Evolutionary conservation across 2,888 invertebrate species (phyloP).

Genomic region (Ptychoptera contaminata): DNA sequence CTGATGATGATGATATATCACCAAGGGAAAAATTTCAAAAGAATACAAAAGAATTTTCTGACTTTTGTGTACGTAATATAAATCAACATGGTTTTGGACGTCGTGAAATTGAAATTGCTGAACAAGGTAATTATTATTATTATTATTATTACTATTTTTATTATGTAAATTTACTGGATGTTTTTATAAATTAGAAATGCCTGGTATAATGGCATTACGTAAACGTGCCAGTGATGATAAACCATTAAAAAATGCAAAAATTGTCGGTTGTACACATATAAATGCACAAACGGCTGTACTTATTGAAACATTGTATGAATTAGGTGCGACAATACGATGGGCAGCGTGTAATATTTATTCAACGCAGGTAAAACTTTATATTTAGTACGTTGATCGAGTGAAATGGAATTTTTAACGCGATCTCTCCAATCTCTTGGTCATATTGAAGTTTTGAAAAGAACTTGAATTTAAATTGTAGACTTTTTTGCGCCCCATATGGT

Average conservation of each 20-base stretch:
- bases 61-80: slow-evolving; percentile 90
- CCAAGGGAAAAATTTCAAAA: slow-evolving; percentile 87
- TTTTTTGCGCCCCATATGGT: too few species aligned
- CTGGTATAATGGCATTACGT: slow-evolving; percentile 88
- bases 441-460: slow-evolving; percentile 2
- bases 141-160: neutral
- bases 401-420: slow-evolving; percentile 1
- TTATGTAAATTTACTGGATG: neutral
- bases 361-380: slow-evolving; percentile 48
- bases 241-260: slow-evolving; percentile 87
- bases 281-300: slow-evolving; percentile 96
- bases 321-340: slow-evolving; percentile 89
- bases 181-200: too few species aligned
- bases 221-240: slow-evolving; percentile 87
- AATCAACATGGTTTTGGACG: slow-evolving; percentile 87
- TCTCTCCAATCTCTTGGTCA: neutral
- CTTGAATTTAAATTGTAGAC: too few species aligned
- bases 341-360: slow-evolving; percentile 97
- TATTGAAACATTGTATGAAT: slow-evolving; percentile 73
- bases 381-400: too few species aligned
- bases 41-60: slow-evolving; percentile 65
- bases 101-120: slow-evolving; percentile 94
- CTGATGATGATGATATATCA: slow-evolving; percentile 85
- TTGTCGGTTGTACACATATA: slow-evolving; percentile 95
- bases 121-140: slow-evolving; percentile 47